Conservation (phyloP, 1,140 invertebrate species). For the Gonioctena quinquepunctata region DNA sequence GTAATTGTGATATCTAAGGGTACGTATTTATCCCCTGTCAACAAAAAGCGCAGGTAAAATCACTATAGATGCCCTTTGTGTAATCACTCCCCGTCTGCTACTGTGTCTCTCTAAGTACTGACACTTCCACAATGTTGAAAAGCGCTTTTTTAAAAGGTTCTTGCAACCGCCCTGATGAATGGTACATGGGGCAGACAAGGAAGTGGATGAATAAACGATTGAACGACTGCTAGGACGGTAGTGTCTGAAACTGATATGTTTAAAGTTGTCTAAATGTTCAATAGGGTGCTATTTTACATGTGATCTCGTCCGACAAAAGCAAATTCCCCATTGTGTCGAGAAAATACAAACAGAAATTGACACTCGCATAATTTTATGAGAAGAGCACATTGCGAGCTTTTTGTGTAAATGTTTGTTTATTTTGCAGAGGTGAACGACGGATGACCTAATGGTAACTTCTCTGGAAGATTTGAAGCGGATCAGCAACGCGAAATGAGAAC, state of each 20-base stretch:
- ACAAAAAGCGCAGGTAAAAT: constrained; percentile 44
- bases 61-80: constrained; percentile 38
- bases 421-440: constrained; percentile 44
- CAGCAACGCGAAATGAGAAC: no score
- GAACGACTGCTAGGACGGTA: not conserved
- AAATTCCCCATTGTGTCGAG: constrained; percentile 26
- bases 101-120: constrained; percentile 46
- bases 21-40: constrained; percentile 36
- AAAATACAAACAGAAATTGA: constrained; percentile 47
- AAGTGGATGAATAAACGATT: not conserved
- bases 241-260: constrained; percentile 46
- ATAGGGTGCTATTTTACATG: constrained; percentile 34
- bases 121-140: constrained; percentile 47
- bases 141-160: constrained; percentile 42
- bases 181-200: not conserved
- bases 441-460: constrained; percentile 38
- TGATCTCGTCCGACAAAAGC: constrained; percentile 43
- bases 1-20: constrained; percentile 35
- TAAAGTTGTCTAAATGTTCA: constrained; percentile 43
- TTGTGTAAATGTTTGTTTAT: constrained; percentile 21
- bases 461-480: no score
- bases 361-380: constrained; percentile 27
- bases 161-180: constrained; percentile 28
- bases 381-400: not conserved
- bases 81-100: constrained; percentile 43